Percentiles rank a stretch among this genome's conserved stretches.
Evolutionary conservation across 2,113 vertebrate genomes (phyloP).

Genomic region (Elaphurus davidianus): DNA sequence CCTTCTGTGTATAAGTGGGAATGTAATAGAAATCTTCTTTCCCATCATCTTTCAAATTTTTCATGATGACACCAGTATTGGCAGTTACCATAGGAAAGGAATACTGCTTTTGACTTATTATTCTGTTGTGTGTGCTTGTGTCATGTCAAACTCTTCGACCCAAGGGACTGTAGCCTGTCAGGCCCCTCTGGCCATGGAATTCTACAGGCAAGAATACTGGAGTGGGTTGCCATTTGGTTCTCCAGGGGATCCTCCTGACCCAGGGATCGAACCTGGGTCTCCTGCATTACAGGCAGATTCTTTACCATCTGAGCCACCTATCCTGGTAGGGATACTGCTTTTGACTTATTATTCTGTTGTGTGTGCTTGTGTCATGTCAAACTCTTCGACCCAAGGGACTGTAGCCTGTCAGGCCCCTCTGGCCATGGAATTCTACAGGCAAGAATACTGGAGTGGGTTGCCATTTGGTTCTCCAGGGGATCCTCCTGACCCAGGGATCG

Average conservation of each 20-base stretch:
- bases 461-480: background rate
- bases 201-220: background rate
- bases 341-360: too few species aligned
- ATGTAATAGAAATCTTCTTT: background rate
- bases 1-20: background rate
- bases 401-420: background rate
- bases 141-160: background rate
- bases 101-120: background rate
- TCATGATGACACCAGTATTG: background rate
- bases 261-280: background rate
- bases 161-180: background rate
- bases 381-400: background rate
- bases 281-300: background rate
- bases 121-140: background rate
- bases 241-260: background rate
- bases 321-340: background rate
- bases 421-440: background rate
- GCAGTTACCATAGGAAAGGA: background rate
- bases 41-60: background rate
- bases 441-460: background rate
- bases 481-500: background rate
- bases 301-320: background rate
- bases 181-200: background rate
- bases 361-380: fast-evolving
- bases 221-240: background rate